A percentile compares a stretch with the other conserved stretches of the same genome.
These are phyloP conservation scores for Lagorchestes hirsutus DNA, from an alignment of 2,797 vertebrate species.

Conservation along the genomic window DNA sequence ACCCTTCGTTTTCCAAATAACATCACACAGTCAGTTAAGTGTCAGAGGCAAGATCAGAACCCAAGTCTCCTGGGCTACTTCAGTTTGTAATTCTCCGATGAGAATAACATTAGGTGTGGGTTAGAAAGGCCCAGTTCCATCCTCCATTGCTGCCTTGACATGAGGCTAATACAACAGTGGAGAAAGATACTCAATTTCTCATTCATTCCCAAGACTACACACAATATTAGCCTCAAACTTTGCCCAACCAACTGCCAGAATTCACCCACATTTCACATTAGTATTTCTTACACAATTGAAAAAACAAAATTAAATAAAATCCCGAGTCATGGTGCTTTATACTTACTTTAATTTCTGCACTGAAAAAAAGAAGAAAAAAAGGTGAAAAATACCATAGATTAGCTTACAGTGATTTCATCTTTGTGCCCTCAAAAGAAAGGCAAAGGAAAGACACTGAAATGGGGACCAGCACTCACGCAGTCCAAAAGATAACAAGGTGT, in stretches of 20 bases:
- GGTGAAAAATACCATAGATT: conserved; percentile 75
- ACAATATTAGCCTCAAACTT: conserved; percentile 64
- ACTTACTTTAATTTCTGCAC: conserved; percentile 84
- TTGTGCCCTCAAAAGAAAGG: conserved; percentile 76
- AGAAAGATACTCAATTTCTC: conserved; percentile 76
- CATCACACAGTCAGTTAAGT: background rate
- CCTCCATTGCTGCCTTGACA: background rate
- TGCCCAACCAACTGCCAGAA: conserved; percentile 71
- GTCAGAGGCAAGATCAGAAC: background rate
- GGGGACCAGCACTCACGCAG: conserved; percentile 69
- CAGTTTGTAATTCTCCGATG: background rate
- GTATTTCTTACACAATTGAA: conserved; percentile 68
- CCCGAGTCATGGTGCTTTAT: conserved; percentile 79
- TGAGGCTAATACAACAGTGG: conserved; percentile 60
- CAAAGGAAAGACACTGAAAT: conserved; percentile 65
- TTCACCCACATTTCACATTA: conserved; percentile 56
- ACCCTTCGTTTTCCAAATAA: background rate
- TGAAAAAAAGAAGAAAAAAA: conserved; percentile 71
- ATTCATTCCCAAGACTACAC: background rate
- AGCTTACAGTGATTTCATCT: conserved; percentile 82
- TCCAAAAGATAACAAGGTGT: conserved; percentile 68
- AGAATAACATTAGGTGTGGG: background rate
- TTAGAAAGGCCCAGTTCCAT: background rate
- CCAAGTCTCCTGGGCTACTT: rapidly evolving
- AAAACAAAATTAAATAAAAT: conserved; percentile 59